Evolutionary conservation across 2,888 invertebrate genomes (phyloP).

Genomic region (Ormyrus pomaceus): DNA sequence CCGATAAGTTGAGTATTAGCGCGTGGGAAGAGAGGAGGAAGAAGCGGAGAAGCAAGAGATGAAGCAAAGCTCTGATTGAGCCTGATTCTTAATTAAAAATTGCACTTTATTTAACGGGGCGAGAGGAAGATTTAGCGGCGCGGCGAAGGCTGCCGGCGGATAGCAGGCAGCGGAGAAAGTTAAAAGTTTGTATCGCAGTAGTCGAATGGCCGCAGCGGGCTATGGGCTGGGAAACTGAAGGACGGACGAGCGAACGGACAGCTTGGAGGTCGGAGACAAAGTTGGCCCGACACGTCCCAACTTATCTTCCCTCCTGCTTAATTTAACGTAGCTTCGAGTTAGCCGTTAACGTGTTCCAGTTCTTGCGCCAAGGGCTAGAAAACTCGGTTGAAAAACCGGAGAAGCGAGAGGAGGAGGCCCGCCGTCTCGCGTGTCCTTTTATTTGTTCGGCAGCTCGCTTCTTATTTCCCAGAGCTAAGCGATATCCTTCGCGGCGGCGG

Average conservation of each 20-base stretch:
- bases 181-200: neutral
- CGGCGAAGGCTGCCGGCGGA: neutral
- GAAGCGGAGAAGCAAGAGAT: too few species aligned
- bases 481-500: too few species aligned
- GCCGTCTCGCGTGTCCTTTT: neutral
- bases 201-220: neutral
- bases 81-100: neutral
- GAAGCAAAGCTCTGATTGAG: neutral
- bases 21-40: too few species aligned
- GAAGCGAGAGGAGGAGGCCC: too few species aligned
- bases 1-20: too few species aligned
- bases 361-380: too few species aligned
- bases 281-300: constrained; percentile 66
- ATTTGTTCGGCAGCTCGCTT: too few species aligned
- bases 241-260: constrained; percentile 57
- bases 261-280: constrained; percentile 58
- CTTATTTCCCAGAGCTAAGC: too few species aligned
- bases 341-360: constrained; percentile 64
- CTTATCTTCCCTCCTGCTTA: constrained; percentile 70
- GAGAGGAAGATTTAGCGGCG: too few species aligned
- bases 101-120: neutral
- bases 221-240: constrained; percentile 43
- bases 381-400: too few species aligned
- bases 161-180: neutral
- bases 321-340: constrained; percentile 71